phyloP scores from a whole-genome alignment of 2,888 invertebrate genomes.

The Thelaira solivaga region DNA sequence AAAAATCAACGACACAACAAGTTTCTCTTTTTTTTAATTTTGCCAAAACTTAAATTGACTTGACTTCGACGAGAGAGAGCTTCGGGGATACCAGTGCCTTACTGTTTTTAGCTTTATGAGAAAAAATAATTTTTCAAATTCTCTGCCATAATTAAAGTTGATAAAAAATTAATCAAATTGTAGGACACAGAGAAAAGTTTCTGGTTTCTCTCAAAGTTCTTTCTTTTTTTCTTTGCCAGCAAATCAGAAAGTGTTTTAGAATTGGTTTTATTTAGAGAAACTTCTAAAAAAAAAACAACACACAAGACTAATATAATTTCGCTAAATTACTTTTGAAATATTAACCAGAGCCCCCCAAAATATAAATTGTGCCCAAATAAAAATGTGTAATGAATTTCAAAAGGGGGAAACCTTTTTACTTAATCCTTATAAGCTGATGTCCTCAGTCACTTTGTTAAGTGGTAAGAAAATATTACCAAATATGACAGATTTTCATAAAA shows the following conservation, averaged over 20 bases:
- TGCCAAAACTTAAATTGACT: conserved; percentile 13
- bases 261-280: too few species aligned
- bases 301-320: too few species aligned
- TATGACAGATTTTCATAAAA: too few species aligned
- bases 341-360: too few species aligned
- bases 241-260: background rate
- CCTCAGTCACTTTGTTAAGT: too few species aligned
- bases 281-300: too few species aligned
- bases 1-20: background rate
- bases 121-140: background rate
- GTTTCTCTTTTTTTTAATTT: background rate
- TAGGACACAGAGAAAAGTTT: background rate
- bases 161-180: conserved; percentile 15
- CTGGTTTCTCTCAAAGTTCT: background rate
- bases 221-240: background rate
- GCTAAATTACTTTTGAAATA: too few species aligned
- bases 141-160: conserved; percentile 21
- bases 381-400: too few species aligned
- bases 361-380: too few species aligned
- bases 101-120: background rate
- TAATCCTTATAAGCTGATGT: too few species aligned
- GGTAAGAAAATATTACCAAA: too few species aligned
- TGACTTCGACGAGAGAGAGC: conserved; percentile 15
- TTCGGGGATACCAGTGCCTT: background rate
- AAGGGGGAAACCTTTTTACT: too few species aligned